Base-by-base conservation (phyloP, 2,113 vertebrate genomes). In the Tretioscincus oriximinensis region DNA sequence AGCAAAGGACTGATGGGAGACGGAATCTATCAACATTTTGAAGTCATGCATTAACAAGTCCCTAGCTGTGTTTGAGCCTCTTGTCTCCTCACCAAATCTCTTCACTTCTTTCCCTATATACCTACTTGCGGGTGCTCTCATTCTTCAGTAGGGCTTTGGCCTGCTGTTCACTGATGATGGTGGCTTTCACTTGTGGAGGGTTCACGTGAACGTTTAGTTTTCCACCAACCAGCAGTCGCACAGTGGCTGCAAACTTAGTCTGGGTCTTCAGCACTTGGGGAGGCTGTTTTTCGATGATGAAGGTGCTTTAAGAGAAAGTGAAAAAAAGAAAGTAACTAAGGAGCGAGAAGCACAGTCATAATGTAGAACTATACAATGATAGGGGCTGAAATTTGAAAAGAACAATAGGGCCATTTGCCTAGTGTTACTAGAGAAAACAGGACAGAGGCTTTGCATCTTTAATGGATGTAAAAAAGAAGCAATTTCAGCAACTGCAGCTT, bases 131-230 rank as follows among this genome's bases (percentile, higher is more conserved):
- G 9, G 95, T 96, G 92, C 96, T 99, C 87, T 97, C 96, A 1
- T 97, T 97, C 93, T 99, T 99, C 68, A 98, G 95, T 88, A 98
- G 94, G 7, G 98, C 95, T 90, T 98, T 98, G 92, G 97, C 98
- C 92, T 96, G 96, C 90, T 98, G 96, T 88, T 99, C 98, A 0
- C 97, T 99, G 91, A 99, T 98, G 93, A 99, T 99, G 94, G 98
- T 98, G 75, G 98, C 98, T 93, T 99, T 99, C 90, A 99, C 98
- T 92, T 99, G 98, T 0, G 98, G 98, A 0, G 98, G 98, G 91
- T 99, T 99, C 98, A 99, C 99, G 92, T 99, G 95, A 85, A 99
- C 98, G 0, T 99, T 99, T 88, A 99, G 88, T 93, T 99, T 99
- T 77, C 98, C 98, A 0, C 98, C 98, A 63, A 99, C 98, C 86